These are phyloP conservation scores for Rhyacichthys aspro DNA, from an alignment of 2,797 vertebrate genomes.

Conservation along the genomic window DNA sequence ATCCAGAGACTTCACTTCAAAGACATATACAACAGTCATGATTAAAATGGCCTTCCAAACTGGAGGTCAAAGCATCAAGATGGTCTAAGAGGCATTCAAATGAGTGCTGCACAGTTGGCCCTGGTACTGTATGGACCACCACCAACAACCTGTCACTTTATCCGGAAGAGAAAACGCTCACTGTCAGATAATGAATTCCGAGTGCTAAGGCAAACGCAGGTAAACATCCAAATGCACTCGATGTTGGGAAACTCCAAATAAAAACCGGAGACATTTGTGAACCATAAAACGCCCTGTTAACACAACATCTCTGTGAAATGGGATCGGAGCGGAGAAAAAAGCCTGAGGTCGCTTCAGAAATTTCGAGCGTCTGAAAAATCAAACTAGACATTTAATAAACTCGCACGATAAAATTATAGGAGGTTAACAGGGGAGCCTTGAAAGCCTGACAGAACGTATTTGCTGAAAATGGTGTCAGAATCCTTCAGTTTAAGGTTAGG, in stretches of 20 bases:
- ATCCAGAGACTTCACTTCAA: too few relatives aligned
- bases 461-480: constrained; percentile 36
- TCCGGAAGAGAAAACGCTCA: constrained; percentile 43
- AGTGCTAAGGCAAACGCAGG: constrained; percentile 59
- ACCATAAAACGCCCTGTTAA: constrained; percentile 38
- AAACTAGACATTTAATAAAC: constrained; percentile 47
- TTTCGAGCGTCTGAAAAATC: constrained; percentile 47
- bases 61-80: constrained; percentile 41
- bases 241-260: constrained; percentile 39
- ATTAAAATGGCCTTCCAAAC: too few relatives aligned
- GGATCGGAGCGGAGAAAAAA: constrained; percentile 55
- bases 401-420: constrained; percentile 34
- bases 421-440: constrained; percentile 42
- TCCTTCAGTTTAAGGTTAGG: constrained; percentile 49
- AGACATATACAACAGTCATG: too few relatives aligned
- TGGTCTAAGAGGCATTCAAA: constrained; percentile 24
- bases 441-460: constrained; percentile 56
- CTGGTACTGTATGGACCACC: constrained; percentile 54
- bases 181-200: constrained; percentile 54
- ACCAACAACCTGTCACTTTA: constrained; percentile 53
- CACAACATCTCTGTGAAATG: constrained; percentile 54
- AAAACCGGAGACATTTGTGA: constrained; percentile 36
- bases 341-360: constrained; percentile 45
- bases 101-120: constrained; percentile 47
- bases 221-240: constrained; percentile 49